Base-by-base conservation (phyloP, 1,140 invertebrate genomes). In the Solenopsis invicta region DNA sequence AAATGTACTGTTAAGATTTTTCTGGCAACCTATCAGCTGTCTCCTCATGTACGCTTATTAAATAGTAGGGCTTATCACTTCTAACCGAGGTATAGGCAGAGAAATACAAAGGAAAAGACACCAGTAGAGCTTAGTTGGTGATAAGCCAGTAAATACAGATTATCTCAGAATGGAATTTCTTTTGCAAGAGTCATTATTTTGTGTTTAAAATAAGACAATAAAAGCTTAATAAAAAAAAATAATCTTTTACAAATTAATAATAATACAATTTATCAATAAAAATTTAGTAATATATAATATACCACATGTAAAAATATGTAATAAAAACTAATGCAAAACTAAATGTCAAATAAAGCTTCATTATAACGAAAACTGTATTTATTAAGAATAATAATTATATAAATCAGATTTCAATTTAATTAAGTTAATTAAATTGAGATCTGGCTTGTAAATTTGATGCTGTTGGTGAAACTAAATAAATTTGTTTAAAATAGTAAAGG, bases 1-100 rank as follows among this genome's bases (percentile, higher is more conserved):
- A 81, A 74, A 66, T 86, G 18, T 45, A n/a, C 24, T 62, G n/a
- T 48, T 18, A 75, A 54, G 37, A 80, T 52, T 88, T 61, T 69
- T 62, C 76, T 72, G 54, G 18, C 12, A 34, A 16, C 45, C 61
- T 84, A 84, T 75, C 69, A 37, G n/a, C 16, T n/a, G 10, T 4
- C 18, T 82, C 18, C 24, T 48, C 66, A 16, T 5, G 8, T 16
- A 37, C 9, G 54, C 12, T n/a, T 82, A 50, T 50, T 72, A 62
- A 84, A 75, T 84, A 62, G 16, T 74, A 59, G 61, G 18, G 0
- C 34, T 84, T 74, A 75, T 84, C 69, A 74, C 9, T 74, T 24
- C 13, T 74, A 84, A 48, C 13, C 18, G 3, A 10, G 10, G 10
- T 59, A 61, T 48, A 72, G 8, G 6, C 41, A 45, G 18, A 37